Conservation (phyloP, 1,140 invertebrate species). For the Drosophila arawakana region DNA sequence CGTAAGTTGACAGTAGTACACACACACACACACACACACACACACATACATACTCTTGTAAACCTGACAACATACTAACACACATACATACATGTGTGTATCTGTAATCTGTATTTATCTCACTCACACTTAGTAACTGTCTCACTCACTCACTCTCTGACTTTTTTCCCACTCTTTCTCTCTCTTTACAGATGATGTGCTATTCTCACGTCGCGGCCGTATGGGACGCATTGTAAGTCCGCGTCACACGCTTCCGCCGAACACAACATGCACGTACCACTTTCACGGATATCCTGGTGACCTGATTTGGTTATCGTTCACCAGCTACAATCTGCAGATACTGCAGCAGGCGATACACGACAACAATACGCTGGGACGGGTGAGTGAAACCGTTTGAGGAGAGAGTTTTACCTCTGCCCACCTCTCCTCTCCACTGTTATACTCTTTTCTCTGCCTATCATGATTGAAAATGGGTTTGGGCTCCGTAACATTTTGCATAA, state of each 20-base stretch:
- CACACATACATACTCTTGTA: background rate
- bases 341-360: slow-evolving; percentile 86
- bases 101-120: slow-evolving; percentile 57
- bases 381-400: slow-evolving; percentile 64
- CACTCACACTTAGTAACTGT: slow-evolving; percentile 25
- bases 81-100: slow-evolving; percentile 2
- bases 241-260: slow-evolving; percentile 92
- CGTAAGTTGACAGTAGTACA: slow-evolving; percentile 27
- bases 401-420: background rate
- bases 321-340: slow-evolving; percentile 91
- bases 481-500: slow-evolving; percentile 64
- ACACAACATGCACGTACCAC: slow-evolving; percentile 94
- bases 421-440: background rate
- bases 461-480: slow-evolving; percentile 14
- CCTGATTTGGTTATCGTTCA: slow-evolving; percentile 94
- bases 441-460: background rate
- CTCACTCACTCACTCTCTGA: slow-evolving; percentile 7
- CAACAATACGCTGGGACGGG: slow-evolving; percentile 83
- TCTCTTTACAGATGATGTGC: slow-evolving; percentile 84
- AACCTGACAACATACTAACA: too few species aligned
- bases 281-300: slow-evolving; percentile 92
- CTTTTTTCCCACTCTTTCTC: slow-evolving; percentile 8
- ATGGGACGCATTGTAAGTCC: slow-evolving; percentile 90
- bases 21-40: slow-evolving; percentile 15
- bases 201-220: slow-evolving; percentile 85